Percentiles rank a stretch among this genome's conserved stretches.
phyloP scores from a whole-genome alignment of 2,113 vertebrate species.

The Triplophysa siluroides region DNA sequence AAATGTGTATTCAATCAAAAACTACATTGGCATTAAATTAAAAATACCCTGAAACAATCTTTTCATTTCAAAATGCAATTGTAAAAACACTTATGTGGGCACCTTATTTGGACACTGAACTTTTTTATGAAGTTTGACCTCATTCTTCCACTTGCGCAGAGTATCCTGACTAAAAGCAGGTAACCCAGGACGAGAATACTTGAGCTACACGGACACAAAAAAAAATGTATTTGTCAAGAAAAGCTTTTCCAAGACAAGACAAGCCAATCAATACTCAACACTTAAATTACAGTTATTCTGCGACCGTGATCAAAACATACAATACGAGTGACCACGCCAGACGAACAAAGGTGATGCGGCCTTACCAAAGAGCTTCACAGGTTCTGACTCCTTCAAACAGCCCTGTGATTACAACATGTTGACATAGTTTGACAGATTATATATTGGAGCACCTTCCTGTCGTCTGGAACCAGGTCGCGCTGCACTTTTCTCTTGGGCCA shows the following conservation, averaged over 20 bases:
- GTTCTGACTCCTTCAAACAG: conserved; percentile 8
- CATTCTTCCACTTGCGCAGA: conserved; percentile 90
- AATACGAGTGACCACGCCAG: too few relatives aligned
- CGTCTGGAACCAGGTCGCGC: conserved; percentile 91
- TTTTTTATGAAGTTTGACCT: conserved; percentile 90
- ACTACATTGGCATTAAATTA: too few relatives aligned
- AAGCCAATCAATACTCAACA: background rate
- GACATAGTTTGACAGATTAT: background rate
- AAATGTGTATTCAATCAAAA: too few relatives aligned
- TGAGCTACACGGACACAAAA: conserved; percentile 74
- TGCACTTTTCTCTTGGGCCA: conserved; percentile 95
- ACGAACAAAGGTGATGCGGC: background rate
- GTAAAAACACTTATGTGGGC: conserved; percentile 17
- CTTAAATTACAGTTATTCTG: background rate
- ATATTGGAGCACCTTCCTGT: conserved; percentile 73
- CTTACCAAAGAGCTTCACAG: background rate
- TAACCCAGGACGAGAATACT: conserved; percentile 90
- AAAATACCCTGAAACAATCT: too few relatives aligned
- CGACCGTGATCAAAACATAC: background rate
- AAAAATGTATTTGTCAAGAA: too few relatives aligned
- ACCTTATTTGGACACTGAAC: conserved; percentile 95
- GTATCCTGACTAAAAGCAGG: conserved; percentile 93
- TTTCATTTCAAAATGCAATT: too few relatives aligned
- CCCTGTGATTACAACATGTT: conserved; percentile 18
- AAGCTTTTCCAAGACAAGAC: background rate